Base-by-base conservation (phyloP, 2,888 invertebrate species). In the Drosophila mettleri region DNA sequence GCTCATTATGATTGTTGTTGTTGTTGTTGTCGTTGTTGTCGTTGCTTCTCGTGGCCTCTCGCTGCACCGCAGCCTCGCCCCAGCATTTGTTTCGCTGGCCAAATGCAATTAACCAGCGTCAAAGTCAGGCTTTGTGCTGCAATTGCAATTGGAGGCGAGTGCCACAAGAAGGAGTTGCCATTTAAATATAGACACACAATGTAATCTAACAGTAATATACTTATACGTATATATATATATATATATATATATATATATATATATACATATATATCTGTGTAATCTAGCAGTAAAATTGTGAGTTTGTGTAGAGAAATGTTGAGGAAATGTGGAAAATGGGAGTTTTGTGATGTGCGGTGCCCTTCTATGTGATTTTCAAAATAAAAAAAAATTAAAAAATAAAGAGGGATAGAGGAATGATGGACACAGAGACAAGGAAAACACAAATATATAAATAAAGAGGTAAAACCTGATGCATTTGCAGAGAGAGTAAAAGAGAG, bases 41-140 rank as follows among this genome's bases (percentile, higher is more conserved):
- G 29, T 29, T 48, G 46, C n/a, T 48, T 54, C n/a, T n/a, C n/a
- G n/a, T n/a, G n/a, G 54, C 29, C 18, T n/a, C n/a, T 9, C 38
- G 59, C 10, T 29, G 33, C 22, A 43, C 16, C 53, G 60, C 38
- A 38, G 38, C 33, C 20, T 52, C 46, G 49, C 45, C 33, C 20
- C 45, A 38, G 49, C 45, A 16, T 41, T 59, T 27, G 29, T 27
- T 33, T 33, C 31, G 43, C 34, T 45, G 55, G 53, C 29, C 48
- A 64, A 59, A 66, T 60, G 60, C 53, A 66, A 74, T 76, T 66
- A 69, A 54, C 58, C 64, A 45, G 48, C 48, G 9, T 31, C 76
- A 74, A 75, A 75, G 70, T 74, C 71, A 64, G 64, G 70, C 65
- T 60, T 70, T 57, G 16, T 48, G 31, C 22, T 55, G 20, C 29